Conservation (phyloP, 2,113 vertebrate genomes). For the Rousettus leschenaultii region DNA sequence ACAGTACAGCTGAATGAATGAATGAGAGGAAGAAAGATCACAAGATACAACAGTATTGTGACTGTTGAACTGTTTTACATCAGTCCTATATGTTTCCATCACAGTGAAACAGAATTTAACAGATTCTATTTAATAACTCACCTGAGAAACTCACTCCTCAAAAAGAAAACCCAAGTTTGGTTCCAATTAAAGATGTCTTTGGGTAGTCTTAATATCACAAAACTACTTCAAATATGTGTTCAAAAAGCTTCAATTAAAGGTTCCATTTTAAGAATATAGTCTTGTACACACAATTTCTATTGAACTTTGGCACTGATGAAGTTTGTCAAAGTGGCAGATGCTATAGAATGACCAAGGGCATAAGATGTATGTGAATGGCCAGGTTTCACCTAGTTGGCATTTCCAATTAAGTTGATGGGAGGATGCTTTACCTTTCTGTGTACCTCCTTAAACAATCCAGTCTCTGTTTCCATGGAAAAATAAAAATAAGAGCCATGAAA, state of each 20-base stretch:
- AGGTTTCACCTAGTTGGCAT: neutral
- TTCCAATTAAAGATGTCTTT: neutral
- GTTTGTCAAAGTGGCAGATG: neutral
- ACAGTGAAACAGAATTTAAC: neutral
- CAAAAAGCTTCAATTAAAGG: neutral
- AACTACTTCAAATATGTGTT: neutral
- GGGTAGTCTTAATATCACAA: neutral
- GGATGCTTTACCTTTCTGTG: neutral
- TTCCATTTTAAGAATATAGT: neutral
- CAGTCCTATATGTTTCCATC: neutral
- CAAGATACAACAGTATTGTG: neutral
- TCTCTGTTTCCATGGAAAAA: conserved; percentile 10
- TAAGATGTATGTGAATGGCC: neutral
- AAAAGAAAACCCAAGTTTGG: conserved; percentile 19
- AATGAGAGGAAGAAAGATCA: neutral
- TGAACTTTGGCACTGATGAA: neutral
- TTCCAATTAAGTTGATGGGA: neutral
- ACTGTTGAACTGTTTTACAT: neutral
- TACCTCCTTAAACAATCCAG: neutral
- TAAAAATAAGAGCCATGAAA: neutral
- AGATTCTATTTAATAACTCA: neutral
- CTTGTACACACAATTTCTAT: neutral
- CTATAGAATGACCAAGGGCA: neutral
- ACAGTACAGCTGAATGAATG: neutral
- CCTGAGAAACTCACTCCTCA: neutral